phyloP scores from a whole-genome alignment of 2,888 invertebrate species.

The Candidula unifasciata region DNA sequence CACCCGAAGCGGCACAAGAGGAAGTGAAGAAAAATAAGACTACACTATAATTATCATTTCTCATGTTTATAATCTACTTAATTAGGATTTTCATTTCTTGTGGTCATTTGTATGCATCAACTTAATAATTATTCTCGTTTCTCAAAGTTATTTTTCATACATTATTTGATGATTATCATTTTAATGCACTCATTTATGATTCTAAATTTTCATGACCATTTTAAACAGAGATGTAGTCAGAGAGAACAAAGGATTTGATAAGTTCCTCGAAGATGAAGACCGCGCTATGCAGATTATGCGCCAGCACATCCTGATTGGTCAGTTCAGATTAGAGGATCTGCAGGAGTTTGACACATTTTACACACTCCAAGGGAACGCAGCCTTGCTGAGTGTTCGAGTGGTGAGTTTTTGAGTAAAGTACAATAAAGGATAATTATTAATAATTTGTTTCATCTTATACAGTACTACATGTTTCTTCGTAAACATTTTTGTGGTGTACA shows the following conservation, averaged over 20 bases:
- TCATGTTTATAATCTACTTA: too few species aligned
- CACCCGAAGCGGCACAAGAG: too few species aligned
- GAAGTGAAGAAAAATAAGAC: too few species aligned
- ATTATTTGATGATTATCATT: neutral
- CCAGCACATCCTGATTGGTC: constrained; percentile 70
- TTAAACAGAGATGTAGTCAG: constrained; percentile 27
- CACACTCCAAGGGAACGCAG: constrained; percentile 70
- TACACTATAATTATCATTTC: too few species aligned
- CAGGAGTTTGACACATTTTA: constrained; percentile 61
- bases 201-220: neutral
- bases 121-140: too few species aligned
- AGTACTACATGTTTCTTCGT: too few species aligned
- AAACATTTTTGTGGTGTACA: too few species aligned
- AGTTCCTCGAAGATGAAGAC: constrained; percentile 60
- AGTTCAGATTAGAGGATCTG: constrained; percentile 62
- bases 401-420: constrained; percentile 51
- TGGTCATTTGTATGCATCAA: too few species aligned
- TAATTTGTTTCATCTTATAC: too few species aligned
- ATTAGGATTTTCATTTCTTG: too few species aligned
- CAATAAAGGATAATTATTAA: too few species aligned
- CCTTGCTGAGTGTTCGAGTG: constrained; percentile 51
- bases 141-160: neutral
- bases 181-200: neutral
- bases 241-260: constrained; percentile 56
- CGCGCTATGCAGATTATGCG: constrained; percentile 64